Evolutionary conservation across 2,888 invertebrate species (phyloP).

Genomic region (Apomyelois bistriatella): DNA sequence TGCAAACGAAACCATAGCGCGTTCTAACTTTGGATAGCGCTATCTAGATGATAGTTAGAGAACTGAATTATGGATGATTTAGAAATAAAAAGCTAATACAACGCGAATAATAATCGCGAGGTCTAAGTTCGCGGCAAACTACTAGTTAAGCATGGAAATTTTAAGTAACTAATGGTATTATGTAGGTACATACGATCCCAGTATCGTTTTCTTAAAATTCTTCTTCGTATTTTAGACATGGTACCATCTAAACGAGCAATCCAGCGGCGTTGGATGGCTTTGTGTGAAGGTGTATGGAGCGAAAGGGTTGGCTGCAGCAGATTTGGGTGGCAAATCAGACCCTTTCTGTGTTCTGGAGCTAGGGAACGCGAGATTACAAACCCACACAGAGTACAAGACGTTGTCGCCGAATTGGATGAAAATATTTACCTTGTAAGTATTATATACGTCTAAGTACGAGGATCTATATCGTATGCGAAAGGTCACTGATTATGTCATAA

Average conservation of each 20-base stretch:
- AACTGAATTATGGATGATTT: too few species aligned
- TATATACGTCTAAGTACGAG: not conserved
- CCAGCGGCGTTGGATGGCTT: conserved; percentile 93
- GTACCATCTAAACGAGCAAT: conserved; percentile 66
- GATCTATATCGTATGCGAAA: too few species aligned
- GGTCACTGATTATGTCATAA: too few species aligned
- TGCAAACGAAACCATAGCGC: too few species aligned
- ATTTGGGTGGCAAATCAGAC: conserved; percentile 98
- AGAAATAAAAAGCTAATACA: too few species aligned
- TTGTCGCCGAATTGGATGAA: conserved; percentile 98
- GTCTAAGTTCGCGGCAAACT: too few species aligned
- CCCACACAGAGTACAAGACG: conserved; percentile 99
- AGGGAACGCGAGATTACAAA: conserved; percentile 96
- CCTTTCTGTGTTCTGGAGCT: conserved; percentile 98
- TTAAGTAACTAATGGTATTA: too few species aligned
- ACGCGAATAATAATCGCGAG: too few species aligned
- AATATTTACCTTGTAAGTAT: conserved; percentile 96
- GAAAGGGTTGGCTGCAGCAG: conserved; percentile 94
- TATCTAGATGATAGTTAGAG: too few species aligned
- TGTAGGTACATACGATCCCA: not conserved
- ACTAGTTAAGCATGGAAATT: too few species aligned
- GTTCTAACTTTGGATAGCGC: too few species aligned
- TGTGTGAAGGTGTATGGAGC: conserved; percentile 95
- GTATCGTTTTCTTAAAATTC: not conserved
- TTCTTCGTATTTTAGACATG: conserved; percentile 75